Percentiles rank a stretch among this genome's conserved stretches.
These are phyloP conservation scores for Xiphophorus hellerii DNA, from an alignment of 2,113 vertebrate species.

Conservation along the genomic window DNA sequence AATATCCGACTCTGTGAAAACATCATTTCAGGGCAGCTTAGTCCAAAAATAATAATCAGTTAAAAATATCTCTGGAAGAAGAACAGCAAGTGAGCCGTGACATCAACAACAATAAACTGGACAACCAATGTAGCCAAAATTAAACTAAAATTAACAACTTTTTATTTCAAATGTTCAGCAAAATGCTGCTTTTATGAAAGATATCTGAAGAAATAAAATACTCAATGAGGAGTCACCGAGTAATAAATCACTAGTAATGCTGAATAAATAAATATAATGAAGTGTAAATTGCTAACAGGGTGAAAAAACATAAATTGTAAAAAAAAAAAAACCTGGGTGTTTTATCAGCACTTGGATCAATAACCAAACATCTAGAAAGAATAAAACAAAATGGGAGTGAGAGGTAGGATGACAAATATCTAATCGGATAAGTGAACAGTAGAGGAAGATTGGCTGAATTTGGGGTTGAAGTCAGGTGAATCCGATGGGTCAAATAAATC, in stretches of 20 bases:
- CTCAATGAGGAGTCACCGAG: too few species aligned
- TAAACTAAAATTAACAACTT: not conserved
- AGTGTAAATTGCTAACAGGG: not conserved
- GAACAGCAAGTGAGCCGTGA: not conserved
- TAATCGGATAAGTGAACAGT: not conserved
- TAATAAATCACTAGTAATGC: not conserved
- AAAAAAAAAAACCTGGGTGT: too few species aligned
- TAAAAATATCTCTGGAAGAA: constrained; percentile 35
- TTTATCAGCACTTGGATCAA: not conserved
- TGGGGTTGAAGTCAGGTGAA: not conserved
- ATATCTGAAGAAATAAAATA: too few species aligned
- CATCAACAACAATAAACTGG: not conserved
- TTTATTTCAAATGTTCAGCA: not conserved
- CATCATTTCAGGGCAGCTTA: not conserved
- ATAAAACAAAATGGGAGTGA: too few species aligned
- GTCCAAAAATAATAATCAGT: constrained; percentile 37
- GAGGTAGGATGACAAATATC: not conserved
- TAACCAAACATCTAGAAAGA: not conserved
- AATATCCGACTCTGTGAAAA: not conserved
- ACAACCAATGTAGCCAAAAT: not conserved
- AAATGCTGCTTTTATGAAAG: not conserved
- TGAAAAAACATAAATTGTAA: too few species aligned
- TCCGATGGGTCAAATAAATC: not conserved
- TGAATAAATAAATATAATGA: not conserved
- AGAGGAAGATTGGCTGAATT: not conserved